These are phyloP conservation scores for Capra hircus DNA, from an alignment of 2,113 vertebrate species.

Conservation along the genomic window DNA sequence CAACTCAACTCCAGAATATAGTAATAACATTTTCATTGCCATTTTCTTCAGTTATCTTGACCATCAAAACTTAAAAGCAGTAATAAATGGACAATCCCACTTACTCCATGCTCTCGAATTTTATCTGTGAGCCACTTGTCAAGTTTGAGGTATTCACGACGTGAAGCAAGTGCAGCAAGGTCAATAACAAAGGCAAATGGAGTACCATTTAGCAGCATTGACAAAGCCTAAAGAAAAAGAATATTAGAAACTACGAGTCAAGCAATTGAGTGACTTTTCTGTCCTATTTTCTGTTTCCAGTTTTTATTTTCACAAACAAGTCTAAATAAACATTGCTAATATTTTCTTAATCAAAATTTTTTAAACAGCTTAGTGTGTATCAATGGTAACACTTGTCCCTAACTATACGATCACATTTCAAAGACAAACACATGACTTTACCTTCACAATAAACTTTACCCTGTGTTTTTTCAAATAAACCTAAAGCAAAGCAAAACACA, in stretches of 20 bases:
- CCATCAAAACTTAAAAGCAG: slow-evolving; percentile 52
- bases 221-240: slow-evolving; percentile 89
- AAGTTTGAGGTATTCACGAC: slow-evolving; percentile 99
- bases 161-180: slow-evolving; percentile 99
- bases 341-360: slow-evolving; percentile 34
- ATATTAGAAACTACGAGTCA: slow-evolving; percentile 65
- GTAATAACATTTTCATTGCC: slow-evolving; percentile 39
- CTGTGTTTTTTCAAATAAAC: slow-evolving; percentile 32
- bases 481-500: slow-evolving; percentile 28
- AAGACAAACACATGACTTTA: slow-evolving; percentile 1
- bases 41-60: slow-evolving; percentile 59
- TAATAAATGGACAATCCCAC: slow-evolving; percentile 71
- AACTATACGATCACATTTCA: slow-evolving; percentile 16
- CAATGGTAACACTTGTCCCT: neutral
- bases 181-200: slow-evolving; percentile 99
- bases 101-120: slow-evolving; percentile 98
- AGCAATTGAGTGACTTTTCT: slow-evolving; percentile 37
- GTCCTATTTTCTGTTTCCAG: neutral
- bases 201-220: slow-evolving; percentile 99
- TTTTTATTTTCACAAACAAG: neutral
- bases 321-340: slow-evolving; percentile 32
- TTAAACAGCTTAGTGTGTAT: neutral
- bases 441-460: slow-evolving; percentile 25
- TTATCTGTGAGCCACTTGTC: slow-evolving; percentile 99
- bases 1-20: neutral